Evolutionary conservation across 1,140 invertebrate genomes (phyloP), one percentile per base, ranked within the genome.

Genomic region (Seison nebaliae): DNA sequence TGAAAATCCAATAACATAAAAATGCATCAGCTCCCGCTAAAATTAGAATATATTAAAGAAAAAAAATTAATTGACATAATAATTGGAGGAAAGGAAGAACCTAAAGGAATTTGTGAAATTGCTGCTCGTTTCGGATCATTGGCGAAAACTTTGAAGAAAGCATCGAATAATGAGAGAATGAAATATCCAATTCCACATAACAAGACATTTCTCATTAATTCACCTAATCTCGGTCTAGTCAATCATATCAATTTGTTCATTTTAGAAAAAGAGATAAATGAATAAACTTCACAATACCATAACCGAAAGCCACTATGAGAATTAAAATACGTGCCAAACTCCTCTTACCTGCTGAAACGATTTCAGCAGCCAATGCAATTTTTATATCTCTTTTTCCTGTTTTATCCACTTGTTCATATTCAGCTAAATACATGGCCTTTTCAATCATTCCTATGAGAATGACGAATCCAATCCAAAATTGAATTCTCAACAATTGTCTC

Each of bases 381-480:
- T 32, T 11, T 19, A 17, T 9, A 19, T 9, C 8, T 3, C 3
- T 3, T 9, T 9, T 9, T 32, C 77, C 77, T 8, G 67, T 70
- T n/a, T 64, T 65, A 51, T 76, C 75, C 21, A 79, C 66, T 30
- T 64, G 71, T 46, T 74, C 68, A 57, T 76, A 81, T 54, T 84
- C 78, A 0, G 72, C 76, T 53, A 80, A 78, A 50, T 81, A 86
- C 0, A 77, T 72, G 12, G 80, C 76, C 51, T 71, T 67, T 46
- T 67, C 62, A 31, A 65, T 42, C 54, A 65, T 55, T 15, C 78
- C 79, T 1, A 83, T 54, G 19, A 83, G 59, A 38, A 81, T 77
- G 24, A 84, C 76, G 23, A 66, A 76, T 5, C 75, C 76, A 51
- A 88, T 81, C 78, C 80, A 88, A 60, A 81, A 84, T 62, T 88